Percentiles rank a stretch among this genome's conserved stretches.
phyloP scores from a whole-genome alignment of 2,113 vertebrate species.

The Montifringilla adamsi region DNA sequence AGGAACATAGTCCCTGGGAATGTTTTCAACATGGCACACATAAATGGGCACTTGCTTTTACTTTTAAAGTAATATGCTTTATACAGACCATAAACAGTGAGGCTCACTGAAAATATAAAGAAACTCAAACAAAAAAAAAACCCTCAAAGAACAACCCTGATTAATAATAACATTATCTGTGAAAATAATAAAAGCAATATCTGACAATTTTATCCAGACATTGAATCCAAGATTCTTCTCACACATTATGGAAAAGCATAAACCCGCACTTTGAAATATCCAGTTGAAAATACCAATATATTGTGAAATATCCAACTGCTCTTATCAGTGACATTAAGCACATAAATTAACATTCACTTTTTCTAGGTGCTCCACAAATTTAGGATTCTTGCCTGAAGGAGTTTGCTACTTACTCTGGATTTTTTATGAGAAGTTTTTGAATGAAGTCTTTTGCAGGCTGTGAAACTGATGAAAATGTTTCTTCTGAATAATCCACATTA shows the following conservation, averaged over 20 bases:
- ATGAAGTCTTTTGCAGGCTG: conserved; percentile 91
- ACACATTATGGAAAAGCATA: background rate
- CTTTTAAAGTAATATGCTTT: background rate
- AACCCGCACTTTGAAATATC: background rate
- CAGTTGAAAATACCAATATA: background rate
- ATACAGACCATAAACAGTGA: background rate
- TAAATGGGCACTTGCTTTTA: background rate
- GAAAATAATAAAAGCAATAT: background rate
- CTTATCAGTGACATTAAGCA: background rate
- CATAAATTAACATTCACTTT: background rate
- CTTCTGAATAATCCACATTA: conserved; percentile 91
- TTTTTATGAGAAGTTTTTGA: conserved; percentile 89
- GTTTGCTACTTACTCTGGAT: conserved; percentile 86
- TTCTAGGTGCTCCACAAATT: background rate
- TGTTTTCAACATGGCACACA: background rate
- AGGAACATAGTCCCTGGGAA: background rate
- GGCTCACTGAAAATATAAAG: background rate
- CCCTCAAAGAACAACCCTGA: background rate
- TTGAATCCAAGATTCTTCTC: background rate
- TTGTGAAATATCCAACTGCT: background rate
- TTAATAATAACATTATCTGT: background rate
- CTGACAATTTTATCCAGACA: background rate
- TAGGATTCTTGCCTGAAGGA: background rate
- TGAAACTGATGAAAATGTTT: conserved; percentile 86
- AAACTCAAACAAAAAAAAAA: background rate